These are phyloP conservation scores for Zootermopsis nevadensis DNA, from an alignment of 2,888 invertebrate genomes.

Conservation along the genomic window DNA sequence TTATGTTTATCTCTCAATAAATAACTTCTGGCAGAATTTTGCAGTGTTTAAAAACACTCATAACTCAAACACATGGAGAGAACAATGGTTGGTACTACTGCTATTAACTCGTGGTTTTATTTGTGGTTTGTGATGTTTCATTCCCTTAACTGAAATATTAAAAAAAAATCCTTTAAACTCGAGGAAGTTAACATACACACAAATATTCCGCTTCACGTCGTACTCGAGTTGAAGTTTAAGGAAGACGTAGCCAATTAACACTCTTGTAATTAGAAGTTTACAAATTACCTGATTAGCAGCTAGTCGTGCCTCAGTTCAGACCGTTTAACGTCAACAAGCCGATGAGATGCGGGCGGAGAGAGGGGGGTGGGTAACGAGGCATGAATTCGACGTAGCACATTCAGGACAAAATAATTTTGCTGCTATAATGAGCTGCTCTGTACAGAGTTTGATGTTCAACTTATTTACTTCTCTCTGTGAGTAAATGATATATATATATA, in stretches of 20 bases:
- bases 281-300: slow-evolving; percentile 37
- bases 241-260: slow-evolving; percentile 14
- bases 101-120: not conserved
- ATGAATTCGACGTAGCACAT: not conserved
- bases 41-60: not conserved
- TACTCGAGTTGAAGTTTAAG: not conserved
- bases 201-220: slow-evolving; percentile 3
- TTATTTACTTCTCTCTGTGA: no score
- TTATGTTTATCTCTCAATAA: no score
- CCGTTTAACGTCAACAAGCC: slow-evolving; percentile 17
- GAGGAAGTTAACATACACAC: not conserved
- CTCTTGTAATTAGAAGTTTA: slow-evolving; percentile 28
- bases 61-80: not conserved
- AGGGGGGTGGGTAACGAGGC: not conserved
- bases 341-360: not conserved
- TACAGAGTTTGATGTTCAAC: no score
- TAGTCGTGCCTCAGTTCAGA: not conserved
- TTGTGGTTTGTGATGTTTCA: not conserved
- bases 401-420: not conserved
- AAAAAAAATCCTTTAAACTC: not conserved
- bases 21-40: not conserved
- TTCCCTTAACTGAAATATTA: not conserved
- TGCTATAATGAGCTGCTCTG: no score
- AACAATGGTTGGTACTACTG: no score
- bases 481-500: no score